A percentile compares a stretch with the other conserved stretches of the same genome.
phyloP scores from a whole-genome alignment of 2,888 invertebrate genomes.

The Limnephilus rhombicus region DNA sequence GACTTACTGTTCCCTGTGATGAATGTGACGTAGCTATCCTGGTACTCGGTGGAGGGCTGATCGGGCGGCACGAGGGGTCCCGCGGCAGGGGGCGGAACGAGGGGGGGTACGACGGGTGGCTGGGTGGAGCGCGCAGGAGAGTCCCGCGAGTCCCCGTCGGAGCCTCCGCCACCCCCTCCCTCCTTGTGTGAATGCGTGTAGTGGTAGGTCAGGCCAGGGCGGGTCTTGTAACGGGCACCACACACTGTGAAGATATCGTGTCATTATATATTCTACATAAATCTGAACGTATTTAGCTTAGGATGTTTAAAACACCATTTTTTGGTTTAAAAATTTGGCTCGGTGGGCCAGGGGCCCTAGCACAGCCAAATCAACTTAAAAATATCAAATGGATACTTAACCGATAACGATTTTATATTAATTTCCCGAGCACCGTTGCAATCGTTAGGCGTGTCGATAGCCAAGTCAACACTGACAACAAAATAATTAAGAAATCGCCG shows the following conservation, averaged over 20 bases:
- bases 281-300: too few species aligned
- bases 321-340: too few species aligned
- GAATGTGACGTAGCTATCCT: conserved; percentile 84
- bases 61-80: conserved; percentile 69
- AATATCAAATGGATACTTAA: too few species aligned
- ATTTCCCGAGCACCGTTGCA: too few species aligned
- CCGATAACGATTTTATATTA: too few species aligned
- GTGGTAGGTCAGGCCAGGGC: conserved; percentile 96
- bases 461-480: too few species aligned
- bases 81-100: conserved; percentile 69
- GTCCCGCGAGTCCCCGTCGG: conserved; percentile 74
- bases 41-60: conserved; percentile 77
- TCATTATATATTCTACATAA: neutral
- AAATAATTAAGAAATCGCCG: too few species aligned
- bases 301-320: too few species aligned
- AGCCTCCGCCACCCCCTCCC: conserved; percentile 71
- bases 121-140: conserved; percentile 71
- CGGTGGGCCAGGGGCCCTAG: too few species aligned
- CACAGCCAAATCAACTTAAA: too few species aligned
- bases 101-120: conserved; percentile 72
- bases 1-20: conserved; percentile 69
- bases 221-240: conserved; percentile 96
- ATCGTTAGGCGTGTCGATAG: too few species aligned
- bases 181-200: conserved; percentile 93
- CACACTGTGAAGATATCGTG: conserved; percentile 83